Base-by-base conservation (phyloP, 2,888 invertebrate species). In the Pycnomerus fuliginosus region DNA sequence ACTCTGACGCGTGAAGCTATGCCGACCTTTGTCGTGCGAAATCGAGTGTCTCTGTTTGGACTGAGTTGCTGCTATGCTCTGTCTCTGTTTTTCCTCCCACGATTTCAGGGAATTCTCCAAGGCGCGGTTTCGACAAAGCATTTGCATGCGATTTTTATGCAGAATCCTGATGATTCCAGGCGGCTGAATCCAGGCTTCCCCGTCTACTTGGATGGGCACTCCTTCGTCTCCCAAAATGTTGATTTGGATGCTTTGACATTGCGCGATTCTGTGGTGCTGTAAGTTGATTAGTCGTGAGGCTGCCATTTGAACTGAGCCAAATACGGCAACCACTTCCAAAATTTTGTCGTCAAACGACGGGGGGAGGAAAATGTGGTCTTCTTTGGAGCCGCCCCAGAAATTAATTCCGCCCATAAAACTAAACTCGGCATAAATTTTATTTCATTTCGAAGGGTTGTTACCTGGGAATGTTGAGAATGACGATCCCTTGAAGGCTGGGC, bases 321-420 rank as follows among this genome's bases (percentile, higher is more conserved):
- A 97, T 0, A 97, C 95, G 3, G 98, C 97, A 8, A 98, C 95
- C 5, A 97, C 97, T 78, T 98, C 98, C 31, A 98, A 75, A 47
- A 98, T 87, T 42, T 91, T 85, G 73, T 98, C 98, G 71, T 98
- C 98, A 66, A 97, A 95, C 8, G 92, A 90, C 2, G 96, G 96
- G 0, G 93, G 87, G 10, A 93, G 75, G 66, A 97, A 98, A 34
- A 90, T 80, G 63, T 94, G 94, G 58, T 92, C 93, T 58, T 89
- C 91, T 65, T 93, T 88, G 2, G 85, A 86, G 3, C 91, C 91
- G 34, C 97, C 97, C 98, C 98, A 98, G 72, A 98, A 98, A 73
- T 97, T 97, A 16, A 95, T 94, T 29, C 98, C 98, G 3, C 97
- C 97, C 88, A 96, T 95, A 72, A 97, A 97, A 62, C 95, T 95